Base-by-base conservation (phyloP, 2,797 vertebrate genomes). In the Lateolabrax maculatus region DNA sequence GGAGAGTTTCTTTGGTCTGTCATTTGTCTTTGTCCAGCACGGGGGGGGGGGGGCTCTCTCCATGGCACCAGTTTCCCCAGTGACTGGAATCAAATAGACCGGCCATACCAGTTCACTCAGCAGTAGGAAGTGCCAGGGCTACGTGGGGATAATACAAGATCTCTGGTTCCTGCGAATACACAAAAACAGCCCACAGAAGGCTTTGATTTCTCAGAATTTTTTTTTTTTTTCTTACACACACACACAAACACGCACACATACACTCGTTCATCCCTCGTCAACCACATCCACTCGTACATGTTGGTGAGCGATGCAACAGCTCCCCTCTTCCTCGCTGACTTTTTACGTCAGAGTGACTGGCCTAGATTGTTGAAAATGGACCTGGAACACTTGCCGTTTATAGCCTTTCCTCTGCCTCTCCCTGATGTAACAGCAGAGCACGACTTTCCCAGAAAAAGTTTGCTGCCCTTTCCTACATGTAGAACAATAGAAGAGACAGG, bases 321-420 rank as follows among this genome's bases (percentile, higher is more conserved):
- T 88, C 80, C 48, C 16, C 68, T 81, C 53, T 58, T 74, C 64
- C 48, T 64, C n/a, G 1, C 61, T 41, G 57, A 60, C 71, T 72
- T 80, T 48, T 73, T 75, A 66, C 83, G 56, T 90, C 88, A 89
- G 52, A 77, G 71, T 72, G 72, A 84, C 82, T 91, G 94, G 87
- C 93, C 93, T 92, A 95, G 89, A 94, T 94, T 70, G 79, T 88
- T 84, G 79, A 82, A 93, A 92, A 91, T 87, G 87, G 86, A 93
- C 92, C 66, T 80, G 85, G 87, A 84, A 83, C 84, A 90, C 73
- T 89, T 89, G 71, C 92, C 85, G 86, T 92, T 94, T 93, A 89
- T 94, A 94, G 91, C 88, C 81, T 84, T 84, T 58, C 77, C 77
- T 82, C 79, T 75, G 77, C 64, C 71, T 83, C 75, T 87, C 71